Percentiles rank a stretch among this genome's conserved stretches.
These are phyloP conservation scores for Noctua comes DNA, from an alignment of 2,888 invertebrate genomes.

Conservation along the genomic window DNA sequence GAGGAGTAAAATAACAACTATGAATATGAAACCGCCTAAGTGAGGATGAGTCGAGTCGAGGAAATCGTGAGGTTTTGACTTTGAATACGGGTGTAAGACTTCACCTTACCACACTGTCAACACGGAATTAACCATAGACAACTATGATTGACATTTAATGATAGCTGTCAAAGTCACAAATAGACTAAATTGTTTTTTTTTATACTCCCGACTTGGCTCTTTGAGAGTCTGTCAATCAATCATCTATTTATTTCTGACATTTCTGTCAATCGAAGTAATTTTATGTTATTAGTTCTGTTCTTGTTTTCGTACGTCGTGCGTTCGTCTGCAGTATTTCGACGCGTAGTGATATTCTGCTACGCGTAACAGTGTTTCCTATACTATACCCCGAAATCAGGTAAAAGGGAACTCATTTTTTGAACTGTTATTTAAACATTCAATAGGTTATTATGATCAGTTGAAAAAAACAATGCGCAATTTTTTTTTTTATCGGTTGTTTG, in stretches of 20 bases:
- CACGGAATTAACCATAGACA: constrained; percentile 74
- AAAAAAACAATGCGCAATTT: no score
- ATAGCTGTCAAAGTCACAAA: not conserved
- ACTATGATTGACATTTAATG: not conserved
- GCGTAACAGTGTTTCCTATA: not conserved
- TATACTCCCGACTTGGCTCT: no score
- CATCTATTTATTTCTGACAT: not conserved
- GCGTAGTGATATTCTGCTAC: not conserved
- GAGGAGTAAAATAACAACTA: no score
- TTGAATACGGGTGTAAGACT: constrained; percentile 41
- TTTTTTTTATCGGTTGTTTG: no score
- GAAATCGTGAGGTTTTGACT: no score
- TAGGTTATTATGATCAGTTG: no score
- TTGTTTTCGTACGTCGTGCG: not conserved
- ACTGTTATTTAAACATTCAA: no score
- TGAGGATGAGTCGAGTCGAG: no score
- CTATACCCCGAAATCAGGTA: not conserved
- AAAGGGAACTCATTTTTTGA: no score
- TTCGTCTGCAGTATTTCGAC: not conserved
- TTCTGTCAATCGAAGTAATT: not conserved
- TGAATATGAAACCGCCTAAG: no score
- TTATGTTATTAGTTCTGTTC: not conserved
- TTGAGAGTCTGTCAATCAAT: constrained; percentile 11
- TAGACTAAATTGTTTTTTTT: constrained; percentile 14
- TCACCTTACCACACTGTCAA: constrained; percentile 76